Conservation (phyloP, 2,888 invertebrate genomes). For the Dynastes grantii region DNA sequence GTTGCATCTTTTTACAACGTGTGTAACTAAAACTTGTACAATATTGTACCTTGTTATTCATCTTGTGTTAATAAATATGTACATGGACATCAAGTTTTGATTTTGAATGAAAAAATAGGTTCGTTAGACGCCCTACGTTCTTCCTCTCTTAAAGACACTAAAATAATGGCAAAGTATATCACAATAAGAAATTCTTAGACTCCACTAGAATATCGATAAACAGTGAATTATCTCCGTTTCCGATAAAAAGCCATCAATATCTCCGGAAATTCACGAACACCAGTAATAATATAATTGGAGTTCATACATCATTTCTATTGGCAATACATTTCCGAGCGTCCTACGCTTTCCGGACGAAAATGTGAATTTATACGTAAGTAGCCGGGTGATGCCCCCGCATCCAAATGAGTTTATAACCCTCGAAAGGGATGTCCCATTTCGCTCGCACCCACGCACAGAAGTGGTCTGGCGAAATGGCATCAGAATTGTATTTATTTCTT, state of each 20-base stretch:
- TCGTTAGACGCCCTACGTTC: too few species aligned
- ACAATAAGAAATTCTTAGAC: too few species aligned
- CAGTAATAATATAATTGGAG: not conserved
- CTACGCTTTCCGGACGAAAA: conserved; percentile 25
- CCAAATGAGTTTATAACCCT: conserved; percentile 14
- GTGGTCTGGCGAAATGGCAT: not conserved
- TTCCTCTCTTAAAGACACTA: too few species aligned
- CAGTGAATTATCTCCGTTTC: not conserved
- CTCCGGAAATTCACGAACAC: not conserved
- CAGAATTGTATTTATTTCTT: conserved; percentile 13
- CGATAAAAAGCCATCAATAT: conserved; percentile 21
- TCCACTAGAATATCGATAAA: not conserved
- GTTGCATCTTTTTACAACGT: too few species aligned
- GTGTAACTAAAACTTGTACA: too few species aligned
- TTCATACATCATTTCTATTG: conserved; percentile 36
- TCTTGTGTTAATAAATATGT: too few species aligned
- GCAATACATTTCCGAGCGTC: conserved; percentile 22
- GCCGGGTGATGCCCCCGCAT: conserved; percentile 1
- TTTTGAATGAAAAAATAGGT: too few species aligned
- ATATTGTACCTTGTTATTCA: too few species aligned
- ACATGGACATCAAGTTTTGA: too few species aligned
- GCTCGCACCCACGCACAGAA: conserved; percentile 12
- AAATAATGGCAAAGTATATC: too few species aligned
- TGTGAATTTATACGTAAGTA: not conserved
- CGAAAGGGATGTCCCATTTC: not conserved